Base-by-base conservation (phyloP, 2,797 vertebrate genomes). In the Leucoraja ocellata region DNA sequence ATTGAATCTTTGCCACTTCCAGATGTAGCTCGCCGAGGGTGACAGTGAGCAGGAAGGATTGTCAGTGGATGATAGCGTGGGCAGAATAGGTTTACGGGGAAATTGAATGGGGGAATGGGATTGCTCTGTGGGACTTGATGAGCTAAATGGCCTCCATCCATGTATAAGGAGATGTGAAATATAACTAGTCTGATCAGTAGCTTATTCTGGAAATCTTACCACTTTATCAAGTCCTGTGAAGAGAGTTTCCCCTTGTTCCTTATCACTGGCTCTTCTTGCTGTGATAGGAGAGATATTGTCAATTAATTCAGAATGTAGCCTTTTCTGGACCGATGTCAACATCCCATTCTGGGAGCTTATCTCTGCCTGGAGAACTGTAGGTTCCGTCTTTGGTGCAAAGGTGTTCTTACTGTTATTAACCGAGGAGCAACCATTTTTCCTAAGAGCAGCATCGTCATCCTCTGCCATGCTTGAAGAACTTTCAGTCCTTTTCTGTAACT, bases 141-240 rank as follows among this genome's bases (percentile, higher is more conserved):
- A 54, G 46, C 46, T 54, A 54, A 54, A 54, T 54, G 46, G 46
- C 46, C 46, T 54, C 46, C 4, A 54, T 54, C 46, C 46, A 46
- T 46, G 46, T 54, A 54, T 54, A 54, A 54, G 46, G 4, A 54
- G 46, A 54, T 54, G 46, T 54, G 46, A 54, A 54, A 54, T 54
- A 54, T 54, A 54, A 54, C 46, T 54, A 54, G 46, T 54, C 46
- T 54, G 46, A 28, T 65, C 18, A 32, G 65, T 86, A 91, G 1
- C 65, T 54, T 54, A 36, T 28, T 9, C 10, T 23, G 21, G 36
- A 74, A 54, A 92, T 28, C 23, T 76, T 76, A 92, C 90, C 90
- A 74, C 76, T 76, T 92, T 76, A 39, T 92, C 90, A 76, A 73
- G n/a, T 91, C n/a, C 18, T 36, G 5, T 92, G 90, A 92, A 92